These are phyloP conservation scores for Entomobrya multifasciata DNA, from an alignment of 2,888 invertebrate species.

Conservation along the genomic window DNA sequence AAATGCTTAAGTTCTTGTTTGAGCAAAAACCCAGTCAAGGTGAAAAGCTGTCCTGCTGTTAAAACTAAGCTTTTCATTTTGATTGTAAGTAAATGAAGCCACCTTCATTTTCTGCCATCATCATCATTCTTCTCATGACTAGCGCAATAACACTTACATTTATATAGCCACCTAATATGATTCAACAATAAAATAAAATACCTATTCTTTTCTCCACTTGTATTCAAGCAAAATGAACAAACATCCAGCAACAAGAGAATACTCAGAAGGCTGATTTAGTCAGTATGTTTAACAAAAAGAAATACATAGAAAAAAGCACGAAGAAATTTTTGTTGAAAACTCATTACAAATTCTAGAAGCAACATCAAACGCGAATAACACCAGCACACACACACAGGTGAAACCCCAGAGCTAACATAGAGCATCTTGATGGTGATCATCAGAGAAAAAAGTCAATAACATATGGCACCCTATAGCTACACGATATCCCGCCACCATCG, in stretches of 20 bases:
- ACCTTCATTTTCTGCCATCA: not conserved
- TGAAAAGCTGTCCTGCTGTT: constrained; percentile 44
- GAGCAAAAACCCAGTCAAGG: constrained; percentile 29
- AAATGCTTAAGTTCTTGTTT: not conserved
- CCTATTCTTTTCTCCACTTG: constrained; percentile 21
- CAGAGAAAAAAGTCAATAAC: constrained; percentile 55
- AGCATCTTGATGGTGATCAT: constrained; percentile 14
- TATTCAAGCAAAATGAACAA: not conserved
- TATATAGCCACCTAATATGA: not conserved
- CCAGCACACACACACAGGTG: constrained; percentile 41
- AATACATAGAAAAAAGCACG: constrained; percentile 13
- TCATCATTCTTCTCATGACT: constrained; percentile 1
- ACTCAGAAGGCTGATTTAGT: not conserved
- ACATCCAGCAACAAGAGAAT: constrained; percentile 19
- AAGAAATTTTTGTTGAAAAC: no score
- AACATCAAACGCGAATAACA: no score
- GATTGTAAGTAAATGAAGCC: constrained; percentile 22
- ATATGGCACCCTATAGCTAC: constrained; percentile 62
- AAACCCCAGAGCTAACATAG: constrained; percentile 18
- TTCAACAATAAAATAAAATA: constrained; percentile 14
- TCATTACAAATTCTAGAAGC: constrained; percentile 55
- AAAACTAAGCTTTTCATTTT: no score
- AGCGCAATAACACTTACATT: not conserved
- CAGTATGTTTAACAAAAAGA: constrained; percentile 3
- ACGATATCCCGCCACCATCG: constrained; percentile 47